Conservation (phyloP, 2,797 vertebrate genomes). For the Potorous gilbertii region DNA sequence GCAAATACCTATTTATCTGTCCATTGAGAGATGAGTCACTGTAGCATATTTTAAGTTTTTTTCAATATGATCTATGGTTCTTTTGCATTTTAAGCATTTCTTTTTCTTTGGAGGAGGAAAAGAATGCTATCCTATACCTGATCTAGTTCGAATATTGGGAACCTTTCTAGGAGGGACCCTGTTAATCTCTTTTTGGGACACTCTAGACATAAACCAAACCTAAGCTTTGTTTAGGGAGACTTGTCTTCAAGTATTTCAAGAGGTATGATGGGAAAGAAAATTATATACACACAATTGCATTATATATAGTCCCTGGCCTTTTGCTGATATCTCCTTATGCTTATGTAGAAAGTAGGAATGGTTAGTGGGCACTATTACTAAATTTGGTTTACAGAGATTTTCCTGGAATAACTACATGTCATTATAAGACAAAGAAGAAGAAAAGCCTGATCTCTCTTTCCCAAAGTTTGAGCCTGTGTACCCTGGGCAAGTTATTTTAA, state of each 20-base stretch:
- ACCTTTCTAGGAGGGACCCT: not conserved
- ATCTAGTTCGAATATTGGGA: not conserved
- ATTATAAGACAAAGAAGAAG: not conserved
- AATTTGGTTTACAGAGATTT: not conserved
- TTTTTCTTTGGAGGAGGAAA: not conserved
- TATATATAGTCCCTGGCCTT: not conserved
- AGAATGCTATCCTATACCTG: not conserved
- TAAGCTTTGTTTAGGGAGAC: not conserved
- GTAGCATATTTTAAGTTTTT: not conserved
- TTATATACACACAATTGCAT: not conserved
- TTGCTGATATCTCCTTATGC: not conserved
- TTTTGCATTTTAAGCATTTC: not conserved
- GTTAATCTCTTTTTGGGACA: not conserved
- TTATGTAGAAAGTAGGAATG: not conserved
- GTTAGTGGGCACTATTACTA: not conserved
- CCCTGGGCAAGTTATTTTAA: not conserved
- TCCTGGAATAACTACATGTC: not conserved
- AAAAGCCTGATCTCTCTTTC: not conserved
- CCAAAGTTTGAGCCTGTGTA: not conserved
- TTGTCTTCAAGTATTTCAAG: not conserved
- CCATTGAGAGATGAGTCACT: not conserved
- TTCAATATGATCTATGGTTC: not conserved
- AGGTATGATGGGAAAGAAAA: not conserved
- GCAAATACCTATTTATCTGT: not conserved
- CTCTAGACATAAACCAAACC: not conserved